phyloP scores from a whole-genome alignment of 2,113 vertebrate genomes.

The Ursus arctos region DNA sequence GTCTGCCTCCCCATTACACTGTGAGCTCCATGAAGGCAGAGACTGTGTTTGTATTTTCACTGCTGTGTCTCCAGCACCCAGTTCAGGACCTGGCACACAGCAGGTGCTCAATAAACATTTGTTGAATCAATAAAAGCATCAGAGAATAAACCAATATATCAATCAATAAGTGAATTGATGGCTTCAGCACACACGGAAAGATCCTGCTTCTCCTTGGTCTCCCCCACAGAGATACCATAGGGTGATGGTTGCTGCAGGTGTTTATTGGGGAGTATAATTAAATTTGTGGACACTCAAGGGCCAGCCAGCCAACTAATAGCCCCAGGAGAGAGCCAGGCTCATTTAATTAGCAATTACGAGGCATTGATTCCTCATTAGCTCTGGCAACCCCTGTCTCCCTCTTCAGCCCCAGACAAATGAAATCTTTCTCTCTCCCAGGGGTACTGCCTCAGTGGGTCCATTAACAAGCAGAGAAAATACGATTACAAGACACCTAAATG shows the following conservation, averaged over 20 bases:
- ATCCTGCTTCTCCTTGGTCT: neutral
- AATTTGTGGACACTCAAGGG: constrained; percentile 77
- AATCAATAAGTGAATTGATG: neutral
- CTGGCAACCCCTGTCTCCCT: constrained; percentile 45
- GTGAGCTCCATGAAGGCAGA: neutral
- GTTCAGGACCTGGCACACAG: neutral
- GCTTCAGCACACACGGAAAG: neutral
- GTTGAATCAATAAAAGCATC: constrained; percentile 30
- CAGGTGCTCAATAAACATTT: neutral
- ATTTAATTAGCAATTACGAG: constrained; percentile 80
- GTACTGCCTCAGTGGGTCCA: constrained; percentile 66
- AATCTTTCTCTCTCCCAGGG: constrained; percentile 73
- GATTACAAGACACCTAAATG: constrained; percentile 71
- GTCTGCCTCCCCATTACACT: neutral
- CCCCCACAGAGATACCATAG: neutral
- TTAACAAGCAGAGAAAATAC: constrained; percentile 72
- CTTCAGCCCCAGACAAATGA: constrained; percentile 72
- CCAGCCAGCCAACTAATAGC: constrained; percentile 57
- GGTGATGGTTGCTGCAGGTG: constrained; percentile 25
- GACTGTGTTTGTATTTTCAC: neutral
- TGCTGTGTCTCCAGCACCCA: neutral
- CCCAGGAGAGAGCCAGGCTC: constrained; percentile 65
- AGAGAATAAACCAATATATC: neutral
- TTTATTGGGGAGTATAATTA: constrained; percentile 72
- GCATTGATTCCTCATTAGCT: constrained; percentile 77